Base-by-base conservation (phyloP, 2,797 vertebrate species). In the Gadopsis marmoratus region DNA sequence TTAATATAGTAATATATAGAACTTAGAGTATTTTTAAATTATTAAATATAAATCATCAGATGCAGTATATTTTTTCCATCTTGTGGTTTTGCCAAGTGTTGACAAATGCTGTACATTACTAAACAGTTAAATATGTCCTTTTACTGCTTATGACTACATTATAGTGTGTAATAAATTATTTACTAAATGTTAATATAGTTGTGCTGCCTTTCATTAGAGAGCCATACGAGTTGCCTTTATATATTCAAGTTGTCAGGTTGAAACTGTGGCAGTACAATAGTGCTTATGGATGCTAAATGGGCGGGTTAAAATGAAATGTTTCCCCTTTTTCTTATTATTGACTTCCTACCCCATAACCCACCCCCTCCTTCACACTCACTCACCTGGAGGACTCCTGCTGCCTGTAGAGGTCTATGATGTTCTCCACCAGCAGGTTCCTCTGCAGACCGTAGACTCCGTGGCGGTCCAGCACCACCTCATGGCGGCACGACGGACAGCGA, bases 371-470 rank as follows among this genome's bases (percentile, higher is more conserved):
- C n/a, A 53, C 33, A 37, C 51, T 26, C 31, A 33, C 54, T 45
- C 21, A 97, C 97, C 96, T 95, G 72, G 94, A 93, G 6, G 96
- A 95, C 76, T 97, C 96, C 85, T 97, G 96, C 86, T 97, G 96
- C 76, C 97, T 97, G 94, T 97, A 97, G 78, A 98, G 96, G 90
- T 98, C 97, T 0, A 98, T 97, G 61, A 98, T 98, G 89, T 97
- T 98, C 89, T 98, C 97, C 87, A 98, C 97, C 19, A 98, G 94
- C 74, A 98, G 96, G 92, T 98, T 97, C 74, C 97, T 92, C 90
- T 97, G 97, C 73, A 97, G 91, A 3, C 97, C 96, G 2, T 96
- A 97, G 33, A 98, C 95, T 0, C 97, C 97, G 0, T 98, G 97
- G 21, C 97, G 94, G 90, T 98, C 96, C 87, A 98, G 94, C 51